Evolutionary conservation across 2,113 vertebrate genomes (phyloP), one percentile per base, ranked within the genome.

Genomic region (Acanthisitta chloris): DNA sequence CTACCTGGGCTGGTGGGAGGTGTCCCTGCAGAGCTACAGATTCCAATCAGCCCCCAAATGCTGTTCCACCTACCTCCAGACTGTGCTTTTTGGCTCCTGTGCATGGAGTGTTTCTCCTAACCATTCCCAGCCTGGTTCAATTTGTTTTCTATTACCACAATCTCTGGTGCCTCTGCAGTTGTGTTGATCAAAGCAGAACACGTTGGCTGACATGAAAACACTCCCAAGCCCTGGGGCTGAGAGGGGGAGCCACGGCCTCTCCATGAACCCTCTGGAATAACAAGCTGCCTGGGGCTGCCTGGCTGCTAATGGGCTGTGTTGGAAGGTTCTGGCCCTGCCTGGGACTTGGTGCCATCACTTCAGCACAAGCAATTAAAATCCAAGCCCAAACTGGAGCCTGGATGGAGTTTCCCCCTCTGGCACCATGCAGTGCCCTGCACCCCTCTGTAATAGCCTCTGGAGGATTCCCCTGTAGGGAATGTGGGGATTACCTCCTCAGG

Each of bases 161-260:
- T 79, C 92, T 16, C 58, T 8, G 4, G 54, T 66, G 81, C 81
- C 78, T 67, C 48, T 9, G 46, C 85, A 69, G 78, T 49, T 61
- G 16, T 43, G 88, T 62, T 81, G 92, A 95, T 95, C 92, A 94
- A 96, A 94, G 94, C 92, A 57, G 31, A 86, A 42, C 77, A 40
- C 8, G 10, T 72, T 72, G 88, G 72, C 88, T 67, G 87, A 82
- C 36, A 43, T 46, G 6, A 57, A 65, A 88, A 67, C 4, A 6
- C 84, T 82, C 48, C 83, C 84, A 81, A 70, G 59, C 12, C 5
- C 0, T 8, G 21, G 65, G 72, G 42, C 4, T 4, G 4, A 13
- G 24, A 20, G 8, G 52, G 21, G 21, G 23, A 24, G 26, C n/a
- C n/a, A 29, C 3, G 21, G 65, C 78, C 88, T 84, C 36, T 33